Evolutionary conservation across 2,797 vertebrate genomes (phyloP), one percentile per base, ranked within the genome.

Genomic region (Notamacropus eugenii): DNA sequence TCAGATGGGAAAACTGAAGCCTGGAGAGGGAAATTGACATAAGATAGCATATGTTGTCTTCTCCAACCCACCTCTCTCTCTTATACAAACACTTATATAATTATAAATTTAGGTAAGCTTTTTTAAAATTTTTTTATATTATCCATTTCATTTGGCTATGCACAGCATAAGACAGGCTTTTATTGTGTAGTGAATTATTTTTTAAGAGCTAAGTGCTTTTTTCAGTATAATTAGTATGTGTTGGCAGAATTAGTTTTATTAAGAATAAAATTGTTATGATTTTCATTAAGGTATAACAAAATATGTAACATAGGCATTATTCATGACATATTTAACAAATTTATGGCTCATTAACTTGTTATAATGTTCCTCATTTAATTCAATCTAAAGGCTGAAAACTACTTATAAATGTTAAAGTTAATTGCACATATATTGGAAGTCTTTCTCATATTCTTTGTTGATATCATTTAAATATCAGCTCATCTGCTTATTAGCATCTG

Each of bases 281-380:
- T 74, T 95, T 97, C 97, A 98, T 97, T 98, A 97, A 97, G 96
- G 93, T 96, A 97, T 97, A 96, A 96, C 93, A 98, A 97, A 98
- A 97, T 97, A 97, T 91, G 92, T 24, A 93, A 94, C 92, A 97
- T 54, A 97, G 96, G 96, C 95, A 97, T 90, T 93, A 96, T 97
- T 96, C 93, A 90, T 93, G 90, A 96, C 95, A 97, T 97, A 94
- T 98, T 97, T 96, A 97, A 94, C 95, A 98, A 96, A 96, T 98
- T 96, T 97, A 97, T 82, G 94, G 50, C 95, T 96, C 54, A 98
- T 97, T 95, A 97, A 97, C 91, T 97, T 98, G 93, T 97, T 96
- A 98, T 40, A 97, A 96, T 95, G 92, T 91, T 97, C 96, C 93
- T 95, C 97, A 98, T 92, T 98, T 97, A 97, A 97, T 96, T 96